Evolutionary conservation across 2,113 vertebrate species (phyloP).

Genomic region (Equus przewalskii): DNA sequence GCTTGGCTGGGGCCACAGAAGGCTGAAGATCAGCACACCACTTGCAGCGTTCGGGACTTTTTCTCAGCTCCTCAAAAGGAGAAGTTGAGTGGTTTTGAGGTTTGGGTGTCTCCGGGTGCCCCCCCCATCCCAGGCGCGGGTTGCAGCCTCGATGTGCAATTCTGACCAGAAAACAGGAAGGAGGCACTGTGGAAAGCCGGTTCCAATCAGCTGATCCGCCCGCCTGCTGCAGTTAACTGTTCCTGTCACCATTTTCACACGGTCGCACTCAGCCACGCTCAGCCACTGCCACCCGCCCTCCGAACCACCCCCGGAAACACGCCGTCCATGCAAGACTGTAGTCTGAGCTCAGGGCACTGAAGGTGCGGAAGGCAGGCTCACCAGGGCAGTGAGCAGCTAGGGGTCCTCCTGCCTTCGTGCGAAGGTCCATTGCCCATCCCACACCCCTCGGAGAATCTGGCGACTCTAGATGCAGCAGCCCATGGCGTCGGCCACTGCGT

Average conservation of each 20-base stretch:
- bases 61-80: slow-evolving; percentile 84
- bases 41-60: slow-evolving; percentile 56
- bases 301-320: background rate
- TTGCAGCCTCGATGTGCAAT: slow-evolving; percentile 71
- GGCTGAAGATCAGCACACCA: background rate
- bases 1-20: background rate
- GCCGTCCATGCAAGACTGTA: too few relatives aligned
- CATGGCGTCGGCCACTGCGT: fast-evolving
- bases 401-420: background rate
- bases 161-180: slow-evolving; percentile 88
- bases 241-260: background rate
- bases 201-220: slow-evolving; percentile 81
- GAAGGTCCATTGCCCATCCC: fast-evolving
- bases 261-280: background rate
- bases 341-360: background rate
- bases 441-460: background rate
- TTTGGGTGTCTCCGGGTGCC: slow-evolving; percentile 73
- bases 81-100: slow-evolving; percentile 86
- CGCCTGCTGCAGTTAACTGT: slow-evolving; percentile 70
- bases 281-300: background rate
- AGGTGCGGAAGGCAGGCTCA: background rate
- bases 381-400: fast-evolving
- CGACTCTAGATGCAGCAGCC: background rate
- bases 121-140: background rate
- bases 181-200: slow-evolving; percentile 79